phyloP scores from a whole-genome alignment of 2,113 vertebrate species.

The Hippolais icterina region DNA sequence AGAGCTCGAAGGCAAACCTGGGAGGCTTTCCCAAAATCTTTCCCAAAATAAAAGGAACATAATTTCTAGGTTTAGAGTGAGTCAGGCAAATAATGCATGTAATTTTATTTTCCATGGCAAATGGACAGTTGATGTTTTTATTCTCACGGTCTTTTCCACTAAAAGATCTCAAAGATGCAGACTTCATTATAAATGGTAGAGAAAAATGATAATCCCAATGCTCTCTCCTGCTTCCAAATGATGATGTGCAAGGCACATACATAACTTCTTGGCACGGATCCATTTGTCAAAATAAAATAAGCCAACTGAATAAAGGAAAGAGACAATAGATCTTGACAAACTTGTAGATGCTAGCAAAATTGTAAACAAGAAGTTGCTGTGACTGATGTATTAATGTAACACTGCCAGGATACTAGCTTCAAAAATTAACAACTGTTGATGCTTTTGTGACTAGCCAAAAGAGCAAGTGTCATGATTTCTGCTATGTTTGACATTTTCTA shows the following conservation, averaged over 20 bases:
- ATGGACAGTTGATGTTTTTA: neutral
- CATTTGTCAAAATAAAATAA: constrained; percentile 36
- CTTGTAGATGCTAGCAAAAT: constrained; percentile 3
- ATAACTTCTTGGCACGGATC: constrained; percentile 20
- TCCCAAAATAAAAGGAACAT: neutral
- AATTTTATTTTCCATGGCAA: constrained; percentile 21
- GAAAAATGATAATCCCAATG: constrained; percentile 16
- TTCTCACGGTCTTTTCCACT: neutral
- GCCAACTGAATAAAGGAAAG: neutral
- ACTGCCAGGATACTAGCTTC: neutral
- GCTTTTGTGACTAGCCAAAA: constrained; percentile 46
- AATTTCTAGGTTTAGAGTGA: neutral
- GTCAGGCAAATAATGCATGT: neutral
- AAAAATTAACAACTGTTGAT: constrained; percentile 26
- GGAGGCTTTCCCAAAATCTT: neutral
- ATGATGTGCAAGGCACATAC: neutral
- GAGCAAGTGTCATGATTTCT: constrained; percentile 61
- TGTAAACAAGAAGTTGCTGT: neutral
- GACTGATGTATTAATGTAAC: neutral
- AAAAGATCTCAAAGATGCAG: constrained; percentile 25
- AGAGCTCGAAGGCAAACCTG: neutral
- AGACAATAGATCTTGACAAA: neutral
- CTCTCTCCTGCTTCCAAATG: constrained; percentile 2
- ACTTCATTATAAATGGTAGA: neutral
- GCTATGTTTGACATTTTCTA: constrained; percentile 61